Evolutionary conservation across 2,797 vertebrate genomes (phyloP).

Genomic region (Loris lydekkerianus): DNA sequence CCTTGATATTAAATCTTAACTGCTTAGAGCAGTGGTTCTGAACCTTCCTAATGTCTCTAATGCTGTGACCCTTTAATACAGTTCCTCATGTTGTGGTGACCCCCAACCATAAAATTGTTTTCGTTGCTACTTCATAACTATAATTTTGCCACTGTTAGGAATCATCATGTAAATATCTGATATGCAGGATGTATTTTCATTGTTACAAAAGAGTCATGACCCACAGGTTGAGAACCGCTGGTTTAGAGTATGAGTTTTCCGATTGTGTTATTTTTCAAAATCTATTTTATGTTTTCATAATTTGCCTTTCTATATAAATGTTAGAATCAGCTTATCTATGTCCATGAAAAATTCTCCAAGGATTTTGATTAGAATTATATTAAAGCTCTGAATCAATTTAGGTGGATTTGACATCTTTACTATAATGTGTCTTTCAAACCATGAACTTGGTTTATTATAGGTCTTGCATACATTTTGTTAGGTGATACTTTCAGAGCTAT

Average conservation of each 20-base stretch:
- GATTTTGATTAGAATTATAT: background rate
- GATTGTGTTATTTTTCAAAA: background rate
- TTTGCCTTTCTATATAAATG: conserved; percentile 6
- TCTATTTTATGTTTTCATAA: background rate
- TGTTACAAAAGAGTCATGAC: too few species aligned
- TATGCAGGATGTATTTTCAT: too few species aligned
- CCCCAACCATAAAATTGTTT: too few species aligned
- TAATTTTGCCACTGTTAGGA: too few species aligned
- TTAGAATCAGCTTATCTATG: background rate
- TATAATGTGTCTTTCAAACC: conserved; percentile 25
- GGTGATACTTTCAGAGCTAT: background rate
- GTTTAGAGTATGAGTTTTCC: background rate
- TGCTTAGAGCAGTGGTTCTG: background rate
- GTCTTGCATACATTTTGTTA: background rate
- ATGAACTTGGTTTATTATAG: background rate
- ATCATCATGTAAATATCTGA: too few species aligned
- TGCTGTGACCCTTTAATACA: too few species aligned
- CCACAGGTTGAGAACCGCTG: too few species aligned
- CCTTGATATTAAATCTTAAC: background rate
- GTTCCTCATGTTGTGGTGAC: too few species aligned
- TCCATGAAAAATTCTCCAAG: background rate
- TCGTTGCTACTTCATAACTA: too few species aligned
- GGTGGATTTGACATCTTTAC: background rate
- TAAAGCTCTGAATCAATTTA: background rate
- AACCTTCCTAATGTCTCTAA: too few species aligned